A percentile compares a stretch with the other conserved stretches of the same genome.
phyloP scores from a whole-genome alignment of 2,888 invertebrate species.

The Hermaeophaga mercurialis region DNA sequence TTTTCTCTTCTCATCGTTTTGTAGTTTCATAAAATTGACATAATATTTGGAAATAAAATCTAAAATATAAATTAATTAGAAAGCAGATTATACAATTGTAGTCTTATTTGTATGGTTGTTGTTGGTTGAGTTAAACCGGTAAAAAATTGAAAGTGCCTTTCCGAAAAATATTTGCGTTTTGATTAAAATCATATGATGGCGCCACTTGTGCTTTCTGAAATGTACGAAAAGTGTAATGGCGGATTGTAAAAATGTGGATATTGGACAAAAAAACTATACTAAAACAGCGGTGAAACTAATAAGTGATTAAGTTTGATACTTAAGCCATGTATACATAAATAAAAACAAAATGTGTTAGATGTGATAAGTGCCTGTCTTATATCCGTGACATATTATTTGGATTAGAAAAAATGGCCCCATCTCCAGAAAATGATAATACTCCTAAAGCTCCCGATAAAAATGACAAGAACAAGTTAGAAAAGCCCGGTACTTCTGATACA shows the following conservation, averaged over 20 bases:
- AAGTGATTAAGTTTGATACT: constrained; percentile 22
- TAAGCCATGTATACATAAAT: constrained; percentile 28
- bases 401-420: constrained; percentile 69
- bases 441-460: constrained; percentile 76
- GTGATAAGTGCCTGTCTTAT: constrained; percentile 34
- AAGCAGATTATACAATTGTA: no score
- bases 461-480: constrained; percentile 61
- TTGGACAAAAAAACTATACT: constrained; percentile 43
- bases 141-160: constrained; percentile 1
- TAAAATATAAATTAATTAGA: no score
- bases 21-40: no score
- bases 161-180: constrained; percentile 1
- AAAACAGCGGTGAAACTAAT: constrained; percentile 26
- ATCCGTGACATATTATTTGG: constrained; percentile 33
- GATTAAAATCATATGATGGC: constrained; percentile 27
- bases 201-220: constrained; percentile 29
- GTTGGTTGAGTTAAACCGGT: no score
- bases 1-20: no score
- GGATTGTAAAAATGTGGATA: constrained; percentile 53
- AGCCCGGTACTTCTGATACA: constrained; percentile 58
- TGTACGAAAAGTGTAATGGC: constrained; percentile 48
- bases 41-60: no score
- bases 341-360: constrained; percentile 31
- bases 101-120: no score
- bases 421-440: constrained; percentile 77